Conservation (phyloP, 1,140 invertebrate genomes). For the Brachionus koreanus region DNA sequence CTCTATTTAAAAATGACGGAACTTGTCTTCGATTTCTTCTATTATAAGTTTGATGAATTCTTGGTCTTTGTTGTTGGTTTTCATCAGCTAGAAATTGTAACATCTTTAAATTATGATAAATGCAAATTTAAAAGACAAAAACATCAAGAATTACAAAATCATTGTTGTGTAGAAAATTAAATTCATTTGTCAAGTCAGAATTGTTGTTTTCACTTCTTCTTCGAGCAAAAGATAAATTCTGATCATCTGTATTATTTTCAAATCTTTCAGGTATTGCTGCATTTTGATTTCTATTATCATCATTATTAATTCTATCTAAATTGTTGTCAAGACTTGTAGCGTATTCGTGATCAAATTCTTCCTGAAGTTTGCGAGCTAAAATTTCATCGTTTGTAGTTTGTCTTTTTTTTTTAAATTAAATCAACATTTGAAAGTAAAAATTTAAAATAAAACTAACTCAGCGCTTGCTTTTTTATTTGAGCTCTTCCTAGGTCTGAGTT, state of each 20-base stretch:
- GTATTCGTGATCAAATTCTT: constrained; percentile 13
- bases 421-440: not conserved
- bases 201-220: not conserved
- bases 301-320: not conserved
- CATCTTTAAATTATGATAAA: not conserved
- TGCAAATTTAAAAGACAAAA: not conserved
- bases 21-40: not conserved
- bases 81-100: not conserved
- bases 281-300: not conserved
- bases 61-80: not conserved
- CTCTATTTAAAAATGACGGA: not conserved
- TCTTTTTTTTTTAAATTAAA: not conserved
- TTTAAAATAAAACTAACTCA: not conserved
- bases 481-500: not conserved
- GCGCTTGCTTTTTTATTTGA: not conserved
- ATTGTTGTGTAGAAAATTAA: not conserved
- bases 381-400: not conserved
- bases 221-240: not conserved
- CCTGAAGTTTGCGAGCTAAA: not conserved
- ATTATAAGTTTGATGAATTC: not conserved
- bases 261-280: not conserved
- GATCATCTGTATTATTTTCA: not conserved
- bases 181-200: not conserved
- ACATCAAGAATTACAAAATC: not conserved
- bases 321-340: not conserved